Evolutionary conservation across 2,113 vertebrate genomes (phyloP), one percentile per base, ranked within the genome.

Genomic region (Corythaixoides concolor): DNA sequence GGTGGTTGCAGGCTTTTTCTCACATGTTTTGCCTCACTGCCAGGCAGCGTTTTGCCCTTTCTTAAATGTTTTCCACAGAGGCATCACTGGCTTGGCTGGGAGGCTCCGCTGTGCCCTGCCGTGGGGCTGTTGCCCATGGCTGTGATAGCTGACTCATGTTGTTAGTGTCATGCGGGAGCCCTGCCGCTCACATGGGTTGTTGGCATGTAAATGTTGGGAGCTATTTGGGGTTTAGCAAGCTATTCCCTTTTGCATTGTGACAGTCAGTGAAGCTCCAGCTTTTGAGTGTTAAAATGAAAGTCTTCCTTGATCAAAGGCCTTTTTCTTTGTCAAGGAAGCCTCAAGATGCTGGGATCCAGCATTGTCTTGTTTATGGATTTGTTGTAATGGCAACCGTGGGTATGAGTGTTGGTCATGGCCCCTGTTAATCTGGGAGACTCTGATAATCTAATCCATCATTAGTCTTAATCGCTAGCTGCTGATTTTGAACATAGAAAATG

Each of bases 91-190:
- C 11, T 52, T 43, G 37, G 30, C n/a, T 4, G 16, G 11, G 17
- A 45, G 39, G 33, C 60, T 59, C 22, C 23, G 55, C 28, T 13
- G 16, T 35, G 45, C 58, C 28, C 2, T 0, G n/a, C 7, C 24
- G 22, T 11, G 47, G 41, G 27, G 27, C 45, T 8, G 6, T 23
- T 5, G 7, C 43, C 27, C 14, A 1, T 18, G 14, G 26, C 39
- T 53, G 52, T 0, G 3, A 9, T 2, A 5, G 12, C 35, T 32
- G 75, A 13, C 41, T 37, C 0, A 0, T 3, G 1, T 14, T 30
- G 32, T 19, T 26, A 33, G 37, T 15, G 37, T 18, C 13, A 3
- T 3, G 22, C 7, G 11, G 33, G 28, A 16, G 18, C 28, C 49
- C 9, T 1, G 5, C 56, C 0, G 9, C 41, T 47, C 33, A 4